Evolutionary conservation across 2,888 invertebrate genomes (phyloP), one percentile per base, ranked within the genome.

Genomic region (Choristoneura rosaceana): DNA sequence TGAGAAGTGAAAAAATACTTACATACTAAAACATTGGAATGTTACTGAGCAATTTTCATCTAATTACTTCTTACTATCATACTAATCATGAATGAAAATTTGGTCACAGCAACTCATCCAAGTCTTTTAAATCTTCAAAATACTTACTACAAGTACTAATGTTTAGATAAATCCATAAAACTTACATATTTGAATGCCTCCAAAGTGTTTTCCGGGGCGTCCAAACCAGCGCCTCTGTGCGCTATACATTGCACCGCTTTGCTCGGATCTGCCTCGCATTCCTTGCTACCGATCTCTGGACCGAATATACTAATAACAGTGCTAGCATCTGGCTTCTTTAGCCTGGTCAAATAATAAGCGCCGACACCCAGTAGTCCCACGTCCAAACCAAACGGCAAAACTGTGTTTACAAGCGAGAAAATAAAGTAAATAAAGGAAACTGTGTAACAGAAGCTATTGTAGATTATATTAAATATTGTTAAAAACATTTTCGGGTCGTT

Each of bases 131-230:
- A 14, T 33, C 10, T 7, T 5, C 0, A 43, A 68, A 7, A 52
- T 12, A 50, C 34, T 38, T 34, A 63, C 67, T 5, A 43, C 4
- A 67, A 74, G 25, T 17, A 3, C 17, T 15, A 8, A 43, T 38
- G 2, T 7, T 43, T 33, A 75, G 74, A 34, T 67, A 73, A 71
- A 64, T 74, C 69, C 25, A 68, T 58, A 33, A 67, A 61, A 92
- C 94, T 93, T 85, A 96, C 96, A 88, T 95, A 94, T 90, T 95
- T 95, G 79, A 97, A 96, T 1, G 97, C 97, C 69, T 95, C 95
- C 76, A 97, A 84, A 76, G 96, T 97, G 86, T 97, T 97, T 89
- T 97, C 97, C 0, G 97, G 97, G 4, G 96, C 97, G 89, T 97
- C 97, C 59, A 96, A 89, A 2, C 95, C 96, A 12, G 96, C 97